These are phyloP conservation scores for Rhyacophila brunnea DNA, from an alignment of 1,140 invertebrate genomes.

Conservation along the genomic window DNA sequence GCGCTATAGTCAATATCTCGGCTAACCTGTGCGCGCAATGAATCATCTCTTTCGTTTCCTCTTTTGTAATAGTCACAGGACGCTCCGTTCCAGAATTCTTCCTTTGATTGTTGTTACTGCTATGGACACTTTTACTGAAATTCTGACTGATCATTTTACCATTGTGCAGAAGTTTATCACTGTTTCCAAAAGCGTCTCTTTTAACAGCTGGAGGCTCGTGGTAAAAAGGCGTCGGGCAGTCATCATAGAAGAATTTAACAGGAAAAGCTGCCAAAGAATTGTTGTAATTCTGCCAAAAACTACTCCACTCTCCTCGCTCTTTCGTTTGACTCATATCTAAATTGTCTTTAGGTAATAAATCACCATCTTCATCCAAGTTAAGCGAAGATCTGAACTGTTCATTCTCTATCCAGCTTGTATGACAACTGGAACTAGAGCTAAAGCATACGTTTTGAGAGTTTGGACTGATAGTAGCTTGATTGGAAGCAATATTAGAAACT, in stretches of 20 bases:
- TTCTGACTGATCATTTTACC: not conserved
- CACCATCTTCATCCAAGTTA: conserved; percentile 5
- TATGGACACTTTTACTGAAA: not conserved
- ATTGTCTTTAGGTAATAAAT: no score
- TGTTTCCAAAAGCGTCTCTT: not conserved
- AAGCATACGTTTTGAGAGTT: conserved; percentile 16
- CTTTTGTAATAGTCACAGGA: conserved; percentile 6
- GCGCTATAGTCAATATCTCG: conserved; percentile 26
- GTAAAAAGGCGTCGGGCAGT: conserved; percentile 34
- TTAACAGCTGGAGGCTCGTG: not conserved
- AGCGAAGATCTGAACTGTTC: conserved; percentile 7
- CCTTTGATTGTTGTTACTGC: not conserved
- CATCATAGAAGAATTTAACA: conserved; percentile 31
- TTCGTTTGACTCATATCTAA: conserved; percentile 10
- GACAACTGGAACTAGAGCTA: conserved; percentile 29
- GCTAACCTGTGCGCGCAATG: conserved; percentile 33
- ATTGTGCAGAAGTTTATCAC: not conserved
- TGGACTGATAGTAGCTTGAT: conserved; percentile 22
- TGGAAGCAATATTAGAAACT: conserved; percentile 14
- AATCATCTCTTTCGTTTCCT: conserved; percentile 31
- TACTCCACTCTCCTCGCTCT: conserved; percentile 31
- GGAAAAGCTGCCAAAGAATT: conserved; percentile 25
- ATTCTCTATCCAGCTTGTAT: conserved; percentile 30
- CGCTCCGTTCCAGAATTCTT: conserved; percentile 1
- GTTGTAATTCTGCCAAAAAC: conserved; percentile 34